These are phyloP conservation scores for Scaptomyza caliginosa DNA, from an alignment of 2,888 invertebrate species.

Conservation along the genomic window DNA sequence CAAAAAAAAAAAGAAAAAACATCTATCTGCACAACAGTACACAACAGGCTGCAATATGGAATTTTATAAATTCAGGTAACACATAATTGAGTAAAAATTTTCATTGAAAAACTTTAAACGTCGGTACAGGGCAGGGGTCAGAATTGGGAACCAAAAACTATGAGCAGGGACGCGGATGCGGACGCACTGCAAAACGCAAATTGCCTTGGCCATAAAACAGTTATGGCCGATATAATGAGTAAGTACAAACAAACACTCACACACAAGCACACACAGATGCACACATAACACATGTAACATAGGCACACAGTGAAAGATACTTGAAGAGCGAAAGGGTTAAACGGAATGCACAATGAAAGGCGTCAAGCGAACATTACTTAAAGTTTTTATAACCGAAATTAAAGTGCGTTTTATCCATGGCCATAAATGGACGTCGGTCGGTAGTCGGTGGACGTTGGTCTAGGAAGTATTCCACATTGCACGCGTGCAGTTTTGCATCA, in stretches of 20 bases:
- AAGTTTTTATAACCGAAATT: slow-evolving; percentile 73
- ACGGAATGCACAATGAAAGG: slow-evolving; percentile 67
- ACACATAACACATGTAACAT: slow-evolving; percentile 8
- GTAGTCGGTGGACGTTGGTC: slow-evolving; percentile 15
- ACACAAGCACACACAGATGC: slow-evolving; percentile 12
- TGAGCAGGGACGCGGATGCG: slow-evolving; percentile 12
- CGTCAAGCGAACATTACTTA: slow-evolving; percentile 62
- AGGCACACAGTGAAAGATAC: slow-evolving; percentile 35
- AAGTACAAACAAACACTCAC: slow-evolving; percentile 40
- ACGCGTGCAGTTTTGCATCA: slow-evolving; percentile 67
- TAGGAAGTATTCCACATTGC: slow-evolving; percentile 66
- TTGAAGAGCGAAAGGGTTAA: slow-evolving; percentile 71
- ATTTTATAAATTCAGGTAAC: slow-evolving; percentile 54
- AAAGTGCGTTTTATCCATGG: slow-evolving; percentile 72
- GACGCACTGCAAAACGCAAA: slow-evolving; percentile 29
- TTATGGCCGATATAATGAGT: slow-evolving; percentile 62
- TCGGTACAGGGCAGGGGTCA: background rate
- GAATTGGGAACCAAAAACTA: background rate
- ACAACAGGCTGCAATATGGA: slow-evolving; percentile 24
- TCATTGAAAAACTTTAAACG: slow-evolving; percentile 58
- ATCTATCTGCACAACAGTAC: background rate
- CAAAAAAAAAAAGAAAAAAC: slow-evolving; percentile 4
- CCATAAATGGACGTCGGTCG: slow-evolving; percentile 55
- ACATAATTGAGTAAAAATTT: slow-evolving; percentile 37
- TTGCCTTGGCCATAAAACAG: slow-evolving; percentile 55